Percentiles rank a stretch among this genome's conserved stretches.
These are phyloP conservation scores for Hydrozoanthus tunicans DNA, from an alignment of 64 coral and sea anemone genomes.

Conservation along the genomic window DNA sequence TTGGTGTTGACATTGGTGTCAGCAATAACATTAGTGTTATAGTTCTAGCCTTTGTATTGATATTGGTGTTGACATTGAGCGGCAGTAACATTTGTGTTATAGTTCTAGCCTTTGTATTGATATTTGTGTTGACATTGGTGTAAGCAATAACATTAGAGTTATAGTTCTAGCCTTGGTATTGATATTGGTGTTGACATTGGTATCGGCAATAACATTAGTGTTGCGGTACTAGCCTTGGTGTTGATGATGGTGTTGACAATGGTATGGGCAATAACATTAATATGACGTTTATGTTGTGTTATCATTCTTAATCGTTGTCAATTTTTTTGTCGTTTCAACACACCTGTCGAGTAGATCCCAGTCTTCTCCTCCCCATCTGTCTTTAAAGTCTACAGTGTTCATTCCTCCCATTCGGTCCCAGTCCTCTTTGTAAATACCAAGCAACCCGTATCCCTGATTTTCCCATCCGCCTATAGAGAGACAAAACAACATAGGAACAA, in stretches of 20 bases:
- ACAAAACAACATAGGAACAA: not conserved
- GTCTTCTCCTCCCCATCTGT: slow-evolving; percentile 59
- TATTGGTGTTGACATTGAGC: no score
- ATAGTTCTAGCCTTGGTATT: no score
- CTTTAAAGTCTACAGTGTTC: slow-evolving; percentile 35
- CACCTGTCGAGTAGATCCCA: slow-evolving; percentile 56
- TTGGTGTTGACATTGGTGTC: no score
- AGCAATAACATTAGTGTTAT: not conserved
- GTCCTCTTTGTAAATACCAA: slow-evolving; percentile 44
- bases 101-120: no score
- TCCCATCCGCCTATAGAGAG: slow-evolving; percentile 40
- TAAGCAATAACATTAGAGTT: no score
- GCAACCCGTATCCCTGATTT: slow-evolving; percentile 43
- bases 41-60: not conserved
- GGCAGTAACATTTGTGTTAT: not conserved
- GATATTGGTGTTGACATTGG: no score
- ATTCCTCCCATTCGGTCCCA: slow-evolving; percentile 58
- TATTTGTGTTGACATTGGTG: no score
- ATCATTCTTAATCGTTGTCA: not conserved
- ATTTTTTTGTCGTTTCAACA: not conserved
- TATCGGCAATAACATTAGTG: no score
- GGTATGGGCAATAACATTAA: no score
- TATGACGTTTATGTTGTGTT: not conserved
- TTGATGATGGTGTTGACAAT: no score
- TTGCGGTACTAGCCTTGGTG: no score